Conservation (phyloP, 1,140 invertebrate genomes). For the Carcinoscorpius rotundicauda region DNA sequence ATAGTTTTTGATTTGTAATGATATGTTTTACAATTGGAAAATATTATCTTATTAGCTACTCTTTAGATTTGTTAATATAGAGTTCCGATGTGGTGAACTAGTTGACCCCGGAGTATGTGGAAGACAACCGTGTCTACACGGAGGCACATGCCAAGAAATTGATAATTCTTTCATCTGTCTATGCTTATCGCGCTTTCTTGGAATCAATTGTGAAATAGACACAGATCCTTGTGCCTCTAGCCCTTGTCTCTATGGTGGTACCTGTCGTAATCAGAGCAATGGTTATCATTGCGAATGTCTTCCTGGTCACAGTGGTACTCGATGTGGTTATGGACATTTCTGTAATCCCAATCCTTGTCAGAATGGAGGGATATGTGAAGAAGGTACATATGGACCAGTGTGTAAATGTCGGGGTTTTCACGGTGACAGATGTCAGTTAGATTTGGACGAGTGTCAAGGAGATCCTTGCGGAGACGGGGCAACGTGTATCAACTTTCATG, state of each 20-base stretch:
- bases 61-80: constrained; percentile 19
- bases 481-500: constrained; percentile 71
- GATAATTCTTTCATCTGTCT: constrained; percentile 27
- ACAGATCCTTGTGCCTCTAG: constrained; percentile 75
- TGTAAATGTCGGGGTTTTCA: constrained; percentile 32
- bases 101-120: constrained; percentile 80
- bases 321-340: constrained; percentile 67
- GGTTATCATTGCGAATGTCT: constrained; percentile 35
- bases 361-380: constrained; percentile 39
- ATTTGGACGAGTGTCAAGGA: constrained; percentile 31
- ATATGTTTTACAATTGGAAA: background rate
- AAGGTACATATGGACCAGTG: constrained; percentile 30
- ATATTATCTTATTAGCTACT: background rate
- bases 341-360: constrained; percentile 39
- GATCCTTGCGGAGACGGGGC: constrained; percentile 51
- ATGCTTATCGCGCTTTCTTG: constrained; percentile 16
- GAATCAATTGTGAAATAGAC: constrained; percentile 38
- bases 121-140: constrained; percentile 73
- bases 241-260: constrained; percentile 74
- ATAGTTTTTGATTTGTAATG: background rate
- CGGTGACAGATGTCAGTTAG: constrained; percentile 29
- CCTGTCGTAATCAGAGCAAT: constrained; percentile 41
- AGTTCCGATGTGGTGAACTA: constrained; percentile 32
- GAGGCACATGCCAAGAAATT: constrained; percentile 47
- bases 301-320: constrained; percentile 34